Percentiles rank a stretch among this genome's conserved stretches.
phyloP scores from a whole-genome alignment of 2,888 invertebrate species.

The Vanessa cardui region DNA sequence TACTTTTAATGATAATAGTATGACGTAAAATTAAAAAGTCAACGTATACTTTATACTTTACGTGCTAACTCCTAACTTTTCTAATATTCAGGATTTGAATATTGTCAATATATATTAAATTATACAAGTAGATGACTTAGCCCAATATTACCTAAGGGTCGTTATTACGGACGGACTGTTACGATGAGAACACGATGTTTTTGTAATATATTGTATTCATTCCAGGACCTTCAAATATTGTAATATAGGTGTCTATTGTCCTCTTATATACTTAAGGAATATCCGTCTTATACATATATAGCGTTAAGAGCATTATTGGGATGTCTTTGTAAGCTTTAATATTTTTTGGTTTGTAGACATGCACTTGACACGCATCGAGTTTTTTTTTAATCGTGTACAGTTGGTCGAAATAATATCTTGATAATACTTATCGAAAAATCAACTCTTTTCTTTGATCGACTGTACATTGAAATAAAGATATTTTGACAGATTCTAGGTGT shows the following conservation, averaged over 20 bases:
- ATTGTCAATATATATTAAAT: slow-evolving; percentile 60
- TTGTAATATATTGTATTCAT: slow-evolving; percentile 81
- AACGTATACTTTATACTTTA: slow-evolving; percentile 21
- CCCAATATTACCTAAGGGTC: slow-evolving; percentile 28
- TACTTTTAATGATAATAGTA: slow-evolving; percentile 1
- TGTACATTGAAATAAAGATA: slow-evolving; percentile 25
- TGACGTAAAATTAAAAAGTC: slow-evolving; percentile 17
- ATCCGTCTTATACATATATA: slow-evolving; percentile 74
- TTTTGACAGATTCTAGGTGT: slow-evolving; percentile 9
- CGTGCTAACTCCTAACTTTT: slow-evolving; percentile 46
- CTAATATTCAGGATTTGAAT: slow-evolving; percentile 62
- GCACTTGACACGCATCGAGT: slow-evolving; percentile 18
- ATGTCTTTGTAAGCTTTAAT: slow-evolving; percentile 47
- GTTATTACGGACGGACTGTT: slow-evolving; percentile 23
- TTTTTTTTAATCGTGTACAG: slow-evolving; percentile 20
- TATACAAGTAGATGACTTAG: slow-evolving; percentile 46
- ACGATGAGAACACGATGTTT: slow-evolving; percentile 48
- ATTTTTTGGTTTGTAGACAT: slow-evolving; percentile 39
- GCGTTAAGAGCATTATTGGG: slow-evolving; percentile 61
- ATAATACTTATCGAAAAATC: neutral
- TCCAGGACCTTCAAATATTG: slow-evolving; percentile 52
- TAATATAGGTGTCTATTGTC: slow-evolving; percentile 77
- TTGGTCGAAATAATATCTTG: slow-evolving; percentile 4
- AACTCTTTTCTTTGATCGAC: slow-evolving; percentile 17
- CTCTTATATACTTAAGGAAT: slow-evolving; percentile 69